Conservation (phyloP, 2,888 invertebrate species). For the Tenodera sinensis region DNA sequence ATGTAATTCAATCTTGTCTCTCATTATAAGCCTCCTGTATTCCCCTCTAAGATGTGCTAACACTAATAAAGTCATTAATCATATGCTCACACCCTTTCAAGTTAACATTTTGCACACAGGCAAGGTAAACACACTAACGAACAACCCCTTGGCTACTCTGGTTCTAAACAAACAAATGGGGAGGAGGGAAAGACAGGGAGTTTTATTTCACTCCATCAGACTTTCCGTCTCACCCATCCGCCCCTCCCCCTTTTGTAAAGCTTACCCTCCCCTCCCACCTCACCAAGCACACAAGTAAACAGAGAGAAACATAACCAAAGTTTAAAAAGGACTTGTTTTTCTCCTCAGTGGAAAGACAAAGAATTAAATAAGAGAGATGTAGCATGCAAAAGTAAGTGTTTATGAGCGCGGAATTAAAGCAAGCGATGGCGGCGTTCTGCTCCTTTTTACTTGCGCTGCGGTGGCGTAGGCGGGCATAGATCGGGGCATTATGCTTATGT, state of each 20-base stretch:
- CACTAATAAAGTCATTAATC: background rate
- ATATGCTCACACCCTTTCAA: background rate
- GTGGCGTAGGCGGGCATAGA: too few species aligned
- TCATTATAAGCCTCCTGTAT: background rate
- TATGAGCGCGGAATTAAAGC: background rate
- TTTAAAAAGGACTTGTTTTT: background rate
- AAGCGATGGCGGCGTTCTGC: background rate
- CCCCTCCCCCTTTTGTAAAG: background rate
- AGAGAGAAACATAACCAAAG: background rate
- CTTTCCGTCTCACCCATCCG: background rate
- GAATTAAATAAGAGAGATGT: background rate
- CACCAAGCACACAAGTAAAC: background rate
- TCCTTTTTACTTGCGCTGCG: too few species aligned
- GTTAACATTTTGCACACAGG: background rate
- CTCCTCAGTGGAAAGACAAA: background rate
- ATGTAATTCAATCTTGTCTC: background rate
- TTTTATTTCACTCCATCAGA: background rate
- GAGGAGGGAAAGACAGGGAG: background rate
- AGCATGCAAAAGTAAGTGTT: background rate
- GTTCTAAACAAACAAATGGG: background rate
- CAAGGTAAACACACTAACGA: background rate
- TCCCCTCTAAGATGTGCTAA: background rate
- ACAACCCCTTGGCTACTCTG: background rate
- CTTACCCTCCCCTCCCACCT: background rate
- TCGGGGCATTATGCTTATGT: too few species aligned